Evolutionary conservation across 2,113 vertebrate genomes (phyloP).

Genomic region (Phyllostomus hastatus): DNA sequence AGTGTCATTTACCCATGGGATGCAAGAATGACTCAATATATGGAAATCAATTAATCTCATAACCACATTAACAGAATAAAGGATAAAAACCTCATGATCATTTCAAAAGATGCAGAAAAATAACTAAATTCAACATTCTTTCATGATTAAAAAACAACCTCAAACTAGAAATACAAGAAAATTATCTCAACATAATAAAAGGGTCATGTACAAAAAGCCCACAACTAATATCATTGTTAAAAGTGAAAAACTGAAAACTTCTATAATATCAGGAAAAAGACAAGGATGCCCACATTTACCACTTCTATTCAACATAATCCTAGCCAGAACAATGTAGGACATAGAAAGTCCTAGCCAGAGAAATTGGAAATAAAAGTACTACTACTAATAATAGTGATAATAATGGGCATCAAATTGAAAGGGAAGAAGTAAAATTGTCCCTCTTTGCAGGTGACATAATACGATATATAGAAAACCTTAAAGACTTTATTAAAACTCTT

Average conservation of each 20-base stretch:
- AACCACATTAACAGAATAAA: neutral
- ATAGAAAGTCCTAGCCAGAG: neutral
- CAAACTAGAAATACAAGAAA: neutral
- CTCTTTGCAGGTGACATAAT: neutral
- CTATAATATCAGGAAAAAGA: neutral
- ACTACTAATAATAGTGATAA: neutral
- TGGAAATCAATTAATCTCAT: neutral
- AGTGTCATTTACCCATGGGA: neutral
- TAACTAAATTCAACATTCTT: neutral
- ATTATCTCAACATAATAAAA: neutral
- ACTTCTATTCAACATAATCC: neutral
- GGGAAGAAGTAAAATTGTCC: neutral
- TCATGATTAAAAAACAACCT: neutral
- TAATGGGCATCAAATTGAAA: neutral
- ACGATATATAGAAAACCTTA: neutral
- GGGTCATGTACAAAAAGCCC: neutral
- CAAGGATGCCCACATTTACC: neutral
- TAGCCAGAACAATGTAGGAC: neutral
- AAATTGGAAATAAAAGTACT: neutral
- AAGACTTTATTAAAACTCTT: neutral
- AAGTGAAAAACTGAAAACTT: neutral
- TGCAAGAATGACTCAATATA: neutral
- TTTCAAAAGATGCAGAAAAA: neutral
- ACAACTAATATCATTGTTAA: neutral
- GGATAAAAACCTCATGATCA: neutral